Evolutionary conservation across 2,797 vertebrate species (phyloP), one percentile per base, ranked within the genome.

Genomic region (Scleropages formosus): DNA sequence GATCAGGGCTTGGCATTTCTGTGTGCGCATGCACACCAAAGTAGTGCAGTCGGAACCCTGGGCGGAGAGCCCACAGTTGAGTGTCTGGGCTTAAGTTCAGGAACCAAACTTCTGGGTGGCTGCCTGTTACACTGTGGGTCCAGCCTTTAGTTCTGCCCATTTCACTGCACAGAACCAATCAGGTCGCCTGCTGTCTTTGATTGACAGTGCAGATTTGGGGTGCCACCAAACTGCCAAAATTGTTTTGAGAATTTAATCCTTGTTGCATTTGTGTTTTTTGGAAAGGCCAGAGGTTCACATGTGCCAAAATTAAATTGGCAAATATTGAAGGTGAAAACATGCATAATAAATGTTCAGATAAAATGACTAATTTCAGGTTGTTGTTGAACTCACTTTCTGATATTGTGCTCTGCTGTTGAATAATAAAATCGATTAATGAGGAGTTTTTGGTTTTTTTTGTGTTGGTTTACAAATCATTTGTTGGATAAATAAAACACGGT

Each of bases 51-150:
- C 20, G 66, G 46, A 68, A 51, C 46, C 46, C 66, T 68, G 66
- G 46, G 66, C 44, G 20, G 20, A 4, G 49, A 46, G 66, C 66
- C n/a, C 46, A 49, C n/a, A 44, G 66, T 44, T 22, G 66, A 44
- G 46, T 49, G 66, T 68, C 44, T 68, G 66, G 66, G 66, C 47
- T 68, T 46, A 68, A 47, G 66, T 20, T 68, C 66, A 49, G 24
- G 39, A 68, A 22, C 66, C 47, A n/a, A n/a, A 12, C 15, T 44
- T 68, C 39, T 68, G 65, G 44, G 44, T 65, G 49, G 46, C 22
- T 15, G 0, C 39, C 44, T 44, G 49, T 49, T 68, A 39, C 10
- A 6, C n/a, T 3, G 66, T 44, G 13, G 22, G 46, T 49, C 66
- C 66, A 22, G 66, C 8, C 20, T 68, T n/a, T 44, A n/a, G 66